Conservation (phyloP, 1,140 invertebrate genomes). For the Maniola jurtina region DNA sequence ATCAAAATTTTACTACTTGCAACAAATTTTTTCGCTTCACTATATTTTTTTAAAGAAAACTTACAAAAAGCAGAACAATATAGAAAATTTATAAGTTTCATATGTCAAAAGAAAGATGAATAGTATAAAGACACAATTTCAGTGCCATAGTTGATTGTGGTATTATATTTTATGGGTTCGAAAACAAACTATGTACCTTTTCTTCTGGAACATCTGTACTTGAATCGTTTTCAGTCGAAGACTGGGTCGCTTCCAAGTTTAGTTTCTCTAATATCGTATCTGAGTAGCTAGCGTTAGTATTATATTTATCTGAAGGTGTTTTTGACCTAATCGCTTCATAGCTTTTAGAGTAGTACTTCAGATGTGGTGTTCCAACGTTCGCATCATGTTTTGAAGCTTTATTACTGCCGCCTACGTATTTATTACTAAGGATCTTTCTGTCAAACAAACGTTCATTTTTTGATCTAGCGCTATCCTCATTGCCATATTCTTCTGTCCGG, state of each 20-base stretch:
- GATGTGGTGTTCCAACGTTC: conserved; percentile 55
- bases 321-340: conserved; percentile 61
- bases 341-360: conserved; percentile 63
- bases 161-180: neutral
- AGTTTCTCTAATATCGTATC: conserved; percentile 61
- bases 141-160: no score
- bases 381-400: conserved; percentile 48
- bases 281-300: conserved; percentile 53
- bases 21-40: no score
- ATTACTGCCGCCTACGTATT: conserved; percentile 51
- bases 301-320: conserved; percentile 37
- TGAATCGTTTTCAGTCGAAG: conserved; percentile 44
- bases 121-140: no score
- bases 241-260: conserved; percentile 49
- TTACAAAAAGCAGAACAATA: no score
- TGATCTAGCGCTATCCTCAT: neutral
- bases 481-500: neutral
- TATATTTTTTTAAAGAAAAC: no score
- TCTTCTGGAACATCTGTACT: conserved; percentile 32
- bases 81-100: no score
- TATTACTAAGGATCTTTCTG: conserved; percentile 41
- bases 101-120: no score
- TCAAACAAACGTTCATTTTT: conserved; percentile 32
- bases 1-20: no score
- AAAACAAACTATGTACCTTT: conserved; percentile 43